Base-by-base conservation (phyloP, 2,797 vertebrate species). In the Triplophysa bombifrons region DNA sequence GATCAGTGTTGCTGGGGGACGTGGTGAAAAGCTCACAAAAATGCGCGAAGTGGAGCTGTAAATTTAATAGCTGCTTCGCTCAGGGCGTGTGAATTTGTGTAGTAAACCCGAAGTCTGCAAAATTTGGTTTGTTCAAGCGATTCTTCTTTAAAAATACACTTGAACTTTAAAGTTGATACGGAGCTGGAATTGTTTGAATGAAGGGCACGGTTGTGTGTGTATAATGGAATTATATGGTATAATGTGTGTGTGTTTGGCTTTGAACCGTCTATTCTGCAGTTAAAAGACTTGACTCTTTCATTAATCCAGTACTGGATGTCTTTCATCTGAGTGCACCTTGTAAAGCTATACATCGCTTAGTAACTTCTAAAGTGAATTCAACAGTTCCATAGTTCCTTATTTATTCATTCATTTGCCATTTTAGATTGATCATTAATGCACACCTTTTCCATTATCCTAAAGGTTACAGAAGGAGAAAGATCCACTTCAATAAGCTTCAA, bases 321-420 rank as follows among this genome's bases (percentile, higher is more conserved):
- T 72, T 77, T 72, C 83, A 84, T 84, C 75, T 81, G 83, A 86
- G 72, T 53, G 44, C 41, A 77, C 20, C 69, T 77, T 80, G 56
- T 66, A 41, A 66, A 83, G 72, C 76, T 74, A 78, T 50, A 67
- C 53, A 76, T 71, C 44, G 9, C 72, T 76, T 68, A 75, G 19
- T 51, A 67, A 70, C 78, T 76, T 84, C 75, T 84, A 81, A 84
- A 66, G 44, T 22, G 34, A 73, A 78, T 50, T 50, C 70, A 55
- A 55, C 60, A 27, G 17, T 75, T 67, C 67, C 25, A 1, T 64
- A 51, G 55, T 19, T 58, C 51, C 20, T 66, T n/a, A 51, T 48
- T 66, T 71, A 61, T 78, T 81, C 48, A 72, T 67, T 44, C 1
- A 50, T 70, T 46, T 55, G 30, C 38, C 46, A 13, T 71, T 9